Conservation (phyloP, 1,140 invertebrate genomes). For the Zaprionus davidi region DNA sequence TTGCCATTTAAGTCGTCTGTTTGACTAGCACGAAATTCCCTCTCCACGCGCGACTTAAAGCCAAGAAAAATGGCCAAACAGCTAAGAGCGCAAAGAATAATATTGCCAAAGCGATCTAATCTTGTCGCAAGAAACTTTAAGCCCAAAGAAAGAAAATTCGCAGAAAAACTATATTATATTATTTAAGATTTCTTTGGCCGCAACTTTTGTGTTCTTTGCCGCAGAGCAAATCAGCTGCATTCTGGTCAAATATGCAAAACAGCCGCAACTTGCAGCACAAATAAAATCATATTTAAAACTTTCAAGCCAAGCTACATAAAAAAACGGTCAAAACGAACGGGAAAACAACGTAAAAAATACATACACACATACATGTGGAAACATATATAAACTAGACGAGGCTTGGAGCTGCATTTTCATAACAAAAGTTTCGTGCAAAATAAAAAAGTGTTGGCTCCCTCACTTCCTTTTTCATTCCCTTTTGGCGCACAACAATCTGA, state of each 20-base stretch:
- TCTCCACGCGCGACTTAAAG: slow-evolving; percentile 17
- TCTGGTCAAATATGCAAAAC: slow-evolving; percentile 68
- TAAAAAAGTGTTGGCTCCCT: slow-evolving; percentile 55
- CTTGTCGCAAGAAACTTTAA: slow-evolving; percentile 17
- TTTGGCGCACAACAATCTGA: slow-evolving; percentile 33
- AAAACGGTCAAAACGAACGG: slow-evolving; percentile 17
- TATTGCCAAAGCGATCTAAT: slow-evolving; percentile 20
- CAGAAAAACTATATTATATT: slow-evolving; percentile 43
- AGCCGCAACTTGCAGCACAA: slow-evolving; percentile 64
- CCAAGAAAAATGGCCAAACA: background rate
- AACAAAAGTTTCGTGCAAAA: slow-evolving; percentile 68
- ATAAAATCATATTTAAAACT: slow-evolving; percentile 82
- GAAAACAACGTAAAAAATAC: slow-evolving; percentile 42
- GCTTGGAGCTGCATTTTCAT: slow-evolving; percentile 57
- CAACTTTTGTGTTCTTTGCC: slow-evolving; percentile 39
- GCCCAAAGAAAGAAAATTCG: background rate
- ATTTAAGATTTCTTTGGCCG: slow-evolving; percentile 58
- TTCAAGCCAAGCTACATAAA: slow-evolving; percentile 57
- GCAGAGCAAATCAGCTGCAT: slow-evolving; percentile 60
- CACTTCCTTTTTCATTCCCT: slow-evolving; percentile 15
- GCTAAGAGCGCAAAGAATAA: slow-evolving; percentile 4
- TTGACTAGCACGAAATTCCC: slow-evolving; percentile 26
- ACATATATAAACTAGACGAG: slow-evolving; percentile 12
- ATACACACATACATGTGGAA: background rate
- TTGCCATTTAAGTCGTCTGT: slow-evolving; percentile 41